Evolutionary conservation across 2,888 invertebrate genomes (phyloP), one percentile per base, ranked within the genome.

Genomic region (Thymelicus acteon): DNA sequence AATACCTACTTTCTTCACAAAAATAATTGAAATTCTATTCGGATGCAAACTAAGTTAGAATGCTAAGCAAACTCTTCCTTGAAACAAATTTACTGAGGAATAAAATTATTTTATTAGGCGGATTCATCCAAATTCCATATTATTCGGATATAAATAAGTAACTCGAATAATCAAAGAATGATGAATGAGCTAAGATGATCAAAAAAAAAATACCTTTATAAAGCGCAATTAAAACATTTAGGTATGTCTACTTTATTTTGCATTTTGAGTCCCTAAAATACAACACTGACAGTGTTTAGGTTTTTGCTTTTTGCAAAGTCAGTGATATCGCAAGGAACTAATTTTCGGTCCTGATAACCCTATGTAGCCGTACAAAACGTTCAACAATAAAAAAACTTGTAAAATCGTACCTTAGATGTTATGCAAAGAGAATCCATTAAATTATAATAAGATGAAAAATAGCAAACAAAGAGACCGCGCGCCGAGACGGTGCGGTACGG

Each of bases 391-490:
- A 40, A 61, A 62, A 61, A 1, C 19, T 19, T 2, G 19, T 19
- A 19, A 19, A 19, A 19, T 19, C 13, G 24, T 54, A 54, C 54
- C 54, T 54, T 47, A 62, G 62, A 62, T 31, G 62, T 48, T 69
- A 63, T 63, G 57, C 66, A 74, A 73, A 73, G 69, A 52, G 70
- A 67, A 67, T 70, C 73, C 72, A 73, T 73, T 73, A 74, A 73
- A 74, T 70, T 72, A 72, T 70, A 72, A 74, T 69, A 72, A 58
- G 75, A 72, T 71, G 73, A 63, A 72, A 72, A 72, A 68, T 72
- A 77, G 77, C 75, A 74, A 79, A 73, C 78, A 77, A 76, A 76
- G 75, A 75, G 72, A 74, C 74, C 67, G 75, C 49, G 71, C 63
- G 49, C 49, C 54, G 73, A 78, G 65, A 62, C 52, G 52, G 48